Evolutionary conservation across 2,888 invertebrate species (phyloP).

Genomic region (Drosophila hamatofila): DNA sequence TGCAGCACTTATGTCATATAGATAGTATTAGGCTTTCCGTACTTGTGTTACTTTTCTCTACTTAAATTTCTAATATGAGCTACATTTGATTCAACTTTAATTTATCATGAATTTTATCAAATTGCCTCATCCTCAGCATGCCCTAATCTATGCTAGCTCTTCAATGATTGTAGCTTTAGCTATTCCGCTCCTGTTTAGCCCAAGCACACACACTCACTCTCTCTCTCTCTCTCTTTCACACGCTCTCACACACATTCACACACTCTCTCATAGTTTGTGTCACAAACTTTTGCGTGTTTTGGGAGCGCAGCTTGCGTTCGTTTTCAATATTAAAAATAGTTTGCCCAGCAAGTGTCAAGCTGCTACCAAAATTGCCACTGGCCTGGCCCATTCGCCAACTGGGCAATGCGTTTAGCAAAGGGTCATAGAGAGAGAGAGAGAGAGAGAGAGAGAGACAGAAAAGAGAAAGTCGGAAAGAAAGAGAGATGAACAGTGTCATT

Average conservation of each 20-base stretch:
- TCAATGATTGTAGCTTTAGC: not conserved
- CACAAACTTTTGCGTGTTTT: constrained; percentile 23
- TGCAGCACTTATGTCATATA: not conserved
- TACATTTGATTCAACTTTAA: not conserved
- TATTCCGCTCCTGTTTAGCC: constrained; percentile 11
- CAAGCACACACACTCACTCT: not conserved
- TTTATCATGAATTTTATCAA: not conserved
- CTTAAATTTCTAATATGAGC: not conserved
- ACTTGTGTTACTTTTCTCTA: not conserved
- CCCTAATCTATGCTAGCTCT: not conserved
- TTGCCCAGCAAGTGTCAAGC: constrained; percentile 68
- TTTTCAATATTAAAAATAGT: constrained; percentile 73
- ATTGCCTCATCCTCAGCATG: not conserved
- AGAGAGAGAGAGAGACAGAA: constrained; percentile 1
- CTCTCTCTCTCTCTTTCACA: no score
- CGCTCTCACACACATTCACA: constrained; percentile 1
- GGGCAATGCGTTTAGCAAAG: not conserved
- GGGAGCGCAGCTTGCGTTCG: constrained; percentile 43
- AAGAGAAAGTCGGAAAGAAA: not conserved
- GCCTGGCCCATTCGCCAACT: constrained; percentile 5
- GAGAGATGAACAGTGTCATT: constrained; percentile 19
- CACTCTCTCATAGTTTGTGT: not conserved
- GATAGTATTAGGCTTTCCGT: not conserved
- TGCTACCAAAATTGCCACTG: constrained; percentile 41
- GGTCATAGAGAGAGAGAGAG: constrained; percentile 3